Base-by-base conservation (phyloP, 2,888 invertebrate genomes). In the Dasysyrphus albostriatus region DNA sequence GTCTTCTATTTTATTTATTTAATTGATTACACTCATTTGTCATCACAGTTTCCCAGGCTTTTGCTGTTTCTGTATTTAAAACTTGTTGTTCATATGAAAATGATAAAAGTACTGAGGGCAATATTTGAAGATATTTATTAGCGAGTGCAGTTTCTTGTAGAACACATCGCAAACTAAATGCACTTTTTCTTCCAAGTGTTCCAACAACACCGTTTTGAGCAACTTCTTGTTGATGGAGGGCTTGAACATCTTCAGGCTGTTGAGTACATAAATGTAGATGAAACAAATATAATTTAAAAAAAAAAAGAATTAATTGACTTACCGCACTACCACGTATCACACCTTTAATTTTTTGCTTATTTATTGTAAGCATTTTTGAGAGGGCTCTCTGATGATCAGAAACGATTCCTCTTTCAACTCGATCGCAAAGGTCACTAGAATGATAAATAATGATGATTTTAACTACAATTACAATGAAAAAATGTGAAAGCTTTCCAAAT, bases 131-230 rank as follows among this genome's bases (percentile, higher is more conserved):
- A 91, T 95, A 94, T 5, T 94, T 93, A 88, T 94, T 94, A 5
- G 94, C 94, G 49, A 95, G 91, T 88, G 94, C 94, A 0, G 95
- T 95, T 90, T 95, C 95, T 93, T 94, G 93, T 88, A 95, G 94
- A 19, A 95, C 93, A 90, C 95, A 95, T 89, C 94, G 94, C 58
- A 95, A 92, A 78, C 95, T 95, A 89, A 94, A 95, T 58, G 94
- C 94, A 81, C 94, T 94, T 88, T 95, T 93, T 58, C 94, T 90
- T 89, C 95, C 95, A 88, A 95, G 94, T 77, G 94, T 94, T 0
- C 94, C 94, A 78, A 95, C 95, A 12, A 95, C 94, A 59, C 93
- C 94, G 88, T 95, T 95, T 91, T 95, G 95, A 0, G 94, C 94
- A 73, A 95, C 92, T 94, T 95, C 95, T 89, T 94, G 94, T 77